These are phyloP conservation scores for Crotophaga sulcirostris DNA, from an alignment of 2,113 vertebrate species.

Conservation along the genomic window DNA sequence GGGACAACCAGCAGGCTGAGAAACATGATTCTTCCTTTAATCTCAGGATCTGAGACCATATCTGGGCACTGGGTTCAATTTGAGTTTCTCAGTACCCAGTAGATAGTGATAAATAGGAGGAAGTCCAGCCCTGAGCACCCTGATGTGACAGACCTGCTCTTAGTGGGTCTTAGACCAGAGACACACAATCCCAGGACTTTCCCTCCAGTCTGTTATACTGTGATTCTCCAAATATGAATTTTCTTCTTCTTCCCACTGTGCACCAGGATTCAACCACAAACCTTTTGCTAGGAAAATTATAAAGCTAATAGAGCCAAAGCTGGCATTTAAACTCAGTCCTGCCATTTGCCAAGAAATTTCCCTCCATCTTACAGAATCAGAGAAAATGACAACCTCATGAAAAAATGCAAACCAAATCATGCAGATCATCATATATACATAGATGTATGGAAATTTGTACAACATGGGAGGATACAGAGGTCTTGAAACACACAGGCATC, in stretches of 20 bases:
- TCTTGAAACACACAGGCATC: not conserved
- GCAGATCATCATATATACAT: not conserved
- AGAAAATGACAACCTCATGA: not conserved
- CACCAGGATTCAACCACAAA: not conserved
- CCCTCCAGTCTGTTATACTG: not conserved
- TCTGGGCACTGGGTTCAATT: not conserved
- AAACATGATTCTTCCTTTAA: not conserved
- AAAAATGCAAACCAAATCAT: not conserved
- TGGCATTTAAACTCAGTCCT: not conserved
- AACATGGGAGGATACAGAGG: not conserved
- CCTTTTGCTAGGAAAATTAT: not conserved
- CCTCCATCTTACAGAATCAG: not conserved
- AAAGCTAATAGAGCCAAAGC: not conserved
- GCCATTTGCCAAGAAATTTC: not conserved
- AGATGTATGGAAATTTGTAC: not conserved
- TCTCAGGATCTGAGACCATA: not conserved
- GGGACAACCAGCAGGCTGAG: not conserved
- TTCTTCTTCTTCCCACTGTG: not conserved
- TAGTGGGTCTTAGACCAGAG: not conserved
- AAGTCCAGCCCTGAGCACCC: not conserved
- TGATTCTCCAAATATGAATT: not conserved
- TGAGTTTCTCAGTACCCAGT: not conserved
- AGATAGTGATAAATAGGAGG: not conserved
- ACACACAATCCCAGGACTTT: not conserved
- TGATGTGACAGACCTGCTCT: not conserved